Evolutionary conservation across 2,888 invertebrate genomes (phyloP), one percentile per base, ranked within the genome.

Genomic region (Callyntrura sp.): DNA sequence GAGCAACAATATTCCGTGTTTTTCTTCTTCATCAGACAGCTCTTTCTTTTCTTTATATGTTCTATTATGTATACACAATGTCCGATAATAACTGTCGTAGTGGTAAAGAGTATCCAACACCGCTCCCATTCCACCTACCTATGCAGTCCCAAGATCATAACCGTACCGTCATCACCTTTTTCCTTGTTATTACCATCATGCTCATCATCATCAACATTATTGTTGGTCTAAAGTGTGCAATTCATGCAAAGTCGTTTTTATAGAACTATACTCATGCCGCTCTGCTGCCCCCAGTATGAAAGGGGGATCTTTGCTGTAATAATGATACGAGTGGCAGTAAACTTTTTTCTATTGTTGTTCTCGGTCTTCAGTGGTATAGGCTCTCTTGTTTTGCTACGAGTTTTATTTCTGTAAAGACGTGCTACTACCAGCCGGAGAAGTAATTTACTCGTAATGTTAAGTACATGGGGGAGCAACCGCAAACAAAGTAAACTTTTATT

Each of bases 381-480:
- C 43, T 11, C 62, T 62, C 12, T 62, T 68, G 35, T 73, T 48
- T 48, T 48, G 11, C 48, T 48, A 8, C 23, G 82, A 43, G 62
- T 65, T 45, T 65, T 82, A n/a, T n/a, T n/a, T 85, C 79, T n/a
- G n/a, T n/a, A 85, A 43, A 12, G n/a, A n/a, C n/a, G n/a, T n/a
- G n/a, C n/a, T n/a, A n/a, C n/a, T n/a, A n/a, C n/a, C n/a, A n/a
- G n/a, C n/a, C n/a, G n/a, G 17, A 76, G 76, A 17, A 55, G 78
- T 86, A 86, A 86, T 79, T 86, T 86, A 79, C 73, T 73, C 85
- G 76, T 86, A 78, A 86, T 78, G 85, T 57, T 23, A 23, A 43
- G 48, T 73, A 51, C 8, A 76, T 48, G 45, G 23, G 78, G 51
- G 51, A 85, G 57, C 43, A 28, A 70, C 76, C 43, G 78, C 55